phyloP scores from a whole-genome alignment of 2,797 vertebrate species.

The Halcyon leucocephala region DNA sequence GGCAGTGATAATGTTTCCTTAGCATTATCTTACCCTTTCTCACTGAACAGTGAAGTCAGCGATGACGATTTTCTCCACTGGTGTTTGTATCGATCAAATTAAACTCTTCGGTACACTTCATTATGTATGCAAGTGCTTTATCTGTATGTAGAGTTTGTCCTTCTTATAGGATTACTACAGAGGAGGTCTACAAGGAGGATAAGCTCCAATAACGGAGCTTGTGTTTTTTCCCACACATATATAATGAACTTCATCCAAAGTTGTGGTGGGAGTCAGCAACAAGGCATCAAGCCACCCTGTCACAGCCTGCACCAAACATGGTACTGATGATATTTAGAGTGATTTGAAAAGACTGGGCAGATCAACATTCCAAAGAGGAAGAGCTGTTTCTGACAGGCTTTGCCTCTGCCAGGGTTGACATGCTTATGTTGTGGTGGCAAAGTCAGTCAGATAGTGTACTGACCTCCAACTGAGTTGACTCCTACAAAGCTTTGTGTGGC shows the following conservation, averaged over 20 bases:
- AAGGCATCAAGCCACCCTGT: neutral
- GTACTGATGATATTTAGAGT: neutral
- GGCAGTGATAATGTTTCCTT: neutral
- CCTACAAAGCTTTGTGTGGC: neutral
- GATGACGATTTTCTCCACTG: slow-evolving; percentile 20
- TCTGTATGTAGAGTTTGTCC: neutral
- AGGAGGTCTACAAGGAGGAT: neutral
- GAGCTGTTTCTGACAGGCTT: neutral
- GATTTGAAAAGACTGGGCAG: neutral
- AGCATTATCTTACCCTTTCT: slow-evolving; percentile 1
- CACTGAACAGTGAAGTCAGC: neutral
- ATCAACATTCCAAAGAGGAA: neutral
- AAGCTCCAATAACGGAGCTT: neutral
- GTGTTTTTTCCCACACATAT: neutral
- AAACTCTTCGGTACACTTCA: neutral
- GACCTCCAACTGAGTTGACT: neutral
- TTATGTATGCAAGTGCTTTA: neutral
- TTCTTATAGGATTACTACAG: neutral
- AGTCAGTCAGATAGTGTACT: neutral
- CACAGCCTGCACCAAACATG: neutral
- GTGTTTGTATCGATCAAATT: slow-evolving; percentile 36
- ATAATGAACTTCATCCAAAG: neutral
- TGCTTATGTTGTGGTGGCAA: neutral
- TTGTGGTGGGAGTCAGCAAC: neutral
- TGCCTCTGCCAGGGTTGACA: neutral